Percentiles rank a stretch among this genome's conserved stretches.
These are phyloP conservation scores for Bombus fervidus DNA, from an alignment of 1,140 invertebrate genomes.

Conservation along the genomic window DNA sequence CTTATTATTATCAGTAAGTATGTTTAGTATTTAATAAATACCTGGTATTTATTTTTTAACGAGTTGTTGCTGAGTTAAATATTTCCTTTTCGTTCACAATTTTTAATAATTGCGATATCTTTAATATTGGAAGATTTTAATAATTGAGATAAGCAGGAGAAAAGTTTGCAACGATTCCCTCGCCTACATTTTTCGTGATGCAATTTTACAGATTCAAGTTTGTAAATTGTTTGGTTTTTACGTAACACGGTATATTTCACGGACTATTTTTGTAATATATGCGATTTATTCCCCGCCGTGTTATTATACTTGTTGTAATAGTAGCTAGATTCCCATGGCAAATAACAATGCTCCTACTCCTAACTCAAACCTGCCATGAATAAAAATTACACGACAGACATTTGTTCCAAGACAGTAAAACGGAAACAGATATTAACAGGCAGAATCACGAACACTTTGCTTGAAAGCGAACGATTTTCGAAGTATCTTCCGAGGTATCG, in stretches of 20 bases:
- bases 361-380: neutral
- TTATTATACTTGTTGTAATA: neutral
- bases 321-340: neutral
- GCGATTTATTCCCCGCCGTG: neutral
- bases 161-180: neutral
- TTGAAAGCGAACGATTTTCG: neutral
- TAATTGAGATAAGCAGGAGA: neutral
- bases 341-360: neutral
- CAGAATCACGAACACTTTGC: neutral
- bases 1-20: no score
- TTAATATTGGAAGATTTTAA: no score
- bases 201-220: neutral
- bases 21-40: no score
- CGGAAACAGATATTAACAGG: neutral
- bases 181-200: no score
- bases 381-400: neutral
- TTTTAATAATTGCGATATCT: no score
- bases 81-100: neutral
- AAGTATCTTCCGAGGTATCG: no score
- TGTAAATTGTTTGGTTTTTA: neutral
- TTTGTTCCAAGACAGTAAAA: neutral
- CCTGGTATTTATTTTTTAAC: no score
- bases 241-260: no score
- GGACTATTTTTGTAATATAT: neutral
- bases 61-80: no score